Evolutionary conservation across 23 tunicate species (phyloP).

Genomic region (Aplidium turbinatum): DNA sequence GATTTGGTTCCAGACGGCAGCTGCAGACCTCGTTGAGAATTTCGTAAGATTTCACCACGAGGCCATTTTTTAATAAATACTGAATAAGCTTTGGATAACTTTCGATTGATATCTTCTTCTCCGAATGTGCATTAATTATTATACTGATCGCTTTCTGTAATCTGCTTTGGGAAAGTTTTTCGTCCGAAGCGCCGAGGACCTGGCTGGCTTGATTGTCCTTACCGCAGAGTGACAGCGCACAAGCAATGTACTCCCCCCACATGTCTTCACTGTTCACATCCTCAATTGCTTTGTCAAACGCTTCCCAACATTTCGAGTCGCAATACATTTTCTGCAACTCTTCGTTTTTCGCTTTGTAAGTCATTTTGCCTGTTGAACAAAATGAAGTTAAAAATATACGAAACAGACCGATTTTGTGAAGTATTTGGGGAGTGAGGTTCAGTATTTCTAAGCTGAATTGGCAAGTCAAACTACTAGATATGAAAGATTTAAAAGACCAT

Average conservation of each 20-base stretch:
- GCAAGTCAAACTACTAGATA: no score
- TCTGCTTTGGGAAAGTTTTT: neutral
- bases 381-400: no score
- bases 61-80: slow-evolving; percentile 9
- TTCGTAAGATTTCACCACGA: slow-evolving; percentile 15
- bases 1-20: neutral
- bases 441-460: no score
- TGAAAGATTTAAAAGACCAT: no score
- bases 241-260: slow-evolving; percentile 73
- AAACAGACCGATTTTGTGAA: no score
- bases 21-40: slow-evolving; percentile 25
- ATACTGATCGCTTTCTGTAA: neutral
- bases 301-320: slow-evolving; percentile 63
- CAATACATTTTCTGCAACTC: no score
- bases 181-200: slow-evolving; percentile 2
- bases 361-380: no score
- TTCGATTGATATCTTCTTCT: slow-evolving; percentile 14
- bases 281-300: slow-evolving; percentile 61
- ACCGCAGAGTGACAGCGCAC: neutral
- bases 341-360: no score
- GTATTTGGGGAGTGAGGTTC: no score
- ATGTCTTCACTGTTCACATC: slow-evolving; percentile 53
- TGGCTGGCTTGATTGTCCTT: neutral
- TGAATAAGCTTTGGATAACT: slow-evolving; percentile 31
- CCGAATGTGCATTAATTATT: slow-evolving; percentile 11